Conservation (phyloP, 2,888 invertebrate genomes). For the Apotomis betuletana region DNA sequence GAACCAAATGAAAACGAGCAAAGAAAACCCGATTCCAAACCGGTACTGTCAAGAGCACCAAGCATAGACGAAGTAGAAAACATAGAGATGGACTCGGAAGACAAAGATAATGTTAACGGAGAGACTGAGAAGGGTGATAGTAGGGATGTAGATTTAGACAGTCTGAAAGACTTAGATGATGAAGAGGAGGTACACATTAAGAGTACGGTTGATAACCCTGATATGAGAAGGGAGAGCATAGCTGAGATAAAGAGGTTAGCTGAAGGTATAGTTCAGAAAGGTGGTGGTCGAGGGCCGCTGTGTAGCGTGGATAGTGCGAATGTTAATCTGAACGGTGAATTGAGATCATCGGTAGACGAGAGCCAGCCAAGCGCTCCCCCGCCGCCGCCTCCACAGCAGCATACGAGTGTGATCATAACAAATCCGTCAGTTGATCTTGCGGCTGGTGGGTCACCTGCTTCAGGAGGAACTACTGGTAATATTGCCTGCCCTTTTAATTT, state of each 20-base stretch:
- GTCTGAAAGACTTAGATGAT: constrained; percentile 79
- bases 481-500: background rate
- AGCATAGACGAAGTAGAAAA: constrained; percentile 80
- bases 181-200: constrained; percentile 68
- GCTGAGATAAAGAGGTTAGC: constrained; percentile 78
- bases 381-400: constrained; percentile 64
- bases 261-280: constrained; percentile 79
- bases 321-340: constrained; percentile 69
- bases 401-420: constrained; percentile 88
- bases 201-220: constrained; percentile 77
- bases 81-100: constrained; percentile 72
- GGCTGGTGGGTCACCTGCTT: constrained; percentile 75
- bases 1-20: constrained; percentile 78
- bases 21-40: constrained; percentile 66
- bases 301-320: constrained; percentile 78
- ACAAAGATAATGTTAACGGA: constrained; percentile 74
- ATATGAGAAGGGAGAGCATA: constrained; percentile 77
- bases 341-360: constrained; percentile 68
- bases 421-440: constrained; percentile 87
- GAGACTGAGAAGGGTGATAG: constrained; percentile 83
- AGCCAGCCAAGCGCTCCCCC: constrained; percentile 51
- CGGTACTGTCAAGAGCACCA: constrained; percentile 73
- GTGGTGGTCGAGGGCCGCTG: constrained; percentile 72
- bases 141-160: constrained; percentile 75
- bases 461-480: constrained; percentile 74